Conservation (phyloP, 2,888 invertebrate genomes). For the Cephus pygmeus region DNA sequence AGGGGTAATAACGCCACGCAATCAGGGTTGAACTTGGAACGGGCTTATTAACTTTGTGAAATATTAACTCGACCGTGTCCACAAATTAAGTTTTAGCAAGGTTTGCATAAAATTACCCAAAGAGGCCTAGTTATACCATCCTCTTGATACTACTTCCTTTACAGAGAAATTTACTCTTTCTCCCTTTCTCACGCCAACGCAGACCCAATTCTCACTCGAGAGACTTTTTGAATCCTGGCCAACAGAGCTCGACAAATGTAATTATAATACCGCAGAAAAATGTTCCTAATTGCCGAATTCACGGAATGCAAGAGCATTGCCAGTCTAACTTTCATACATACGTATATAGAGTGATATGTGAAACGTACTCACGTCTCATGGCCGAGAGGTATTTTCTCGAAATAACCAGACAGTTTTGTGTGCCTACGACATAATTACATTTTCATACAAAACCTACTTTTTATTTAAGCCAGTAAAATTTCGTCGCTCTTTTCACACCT, state of each 20-base stretch:
- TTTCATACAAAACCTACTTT: slow-evolving; percentile 22
- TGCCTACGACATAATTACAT: slow-evolving; percentile 22
- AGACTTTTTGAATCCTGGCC: slow-evolving; percentile 45
- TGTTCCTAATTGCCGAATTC: slow-evolving; percentile 45
- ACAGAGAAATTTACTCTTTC: not conserved
- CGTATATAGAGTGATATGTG: not conserved
- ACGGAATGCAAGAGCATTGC: not conserved
- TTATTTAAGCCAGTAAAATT: not conserved
- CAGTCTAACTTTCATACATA: too few relatives aligned
- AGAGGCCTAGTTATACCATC: slow-evolving; percentile 11
- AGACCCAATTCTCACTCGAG: slow-evolving; percentile 26
- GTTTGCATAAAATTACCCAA: slow-evolving; percentile 24
- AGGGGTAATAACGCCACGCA: not conserved
- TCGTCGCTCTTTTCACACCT: not conserved
- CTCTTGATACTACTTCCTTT: not conserved
- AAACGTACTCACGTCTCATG: not conserved
- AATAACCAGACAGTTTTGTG: slow-evolving; percentile 2
- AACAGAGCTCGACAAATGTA: slow-evolving; percentile 38
- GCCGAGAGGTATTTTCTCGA: not conserved
- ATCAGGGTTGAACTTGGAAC: slow-evolving; percentile 13
- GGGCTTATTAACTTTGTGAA: slow-evolving; percentile 22
- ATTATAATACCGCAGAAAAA: slow-evolving; percentile 42
- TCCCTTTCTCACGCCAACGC: not conserved
- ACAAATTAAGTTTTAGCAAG: slow-evolving; percentile 21
- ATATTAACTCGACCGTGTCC: slow-evolving; percentile 23